Base-by-base conservation (phyloP, 2,888 invertebrate genomes). In the Anoncus sp. region DNA sequence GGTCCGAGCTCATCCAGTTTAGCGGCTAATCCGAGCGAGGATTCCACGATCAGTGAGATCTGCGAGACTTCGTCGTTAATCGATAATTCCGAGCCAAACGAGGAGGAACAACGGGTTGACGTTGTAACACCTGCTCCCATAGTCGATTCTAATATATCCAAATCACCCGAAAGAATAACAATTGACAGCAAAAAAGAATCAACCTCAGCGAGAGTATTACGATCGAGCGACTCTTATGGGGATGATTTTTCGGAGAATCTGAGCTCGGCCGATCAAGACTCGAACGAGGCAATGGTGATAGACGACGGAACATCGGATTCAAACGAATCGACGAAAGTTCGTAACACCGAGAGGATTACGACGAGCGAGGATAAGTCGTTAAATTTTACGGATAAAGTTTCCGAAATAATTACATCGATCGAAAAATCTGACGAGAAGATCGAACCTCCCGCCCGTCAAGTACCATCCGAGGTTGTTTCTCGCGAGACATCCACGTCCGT, bases 211-310 rank as follows among this genome's bases (percentile, higher is more conserved):
- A 57, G 75, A n/a, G 16, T 79, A 2, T 12, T 72, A 9, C 76
- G 84, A 65, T 62, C 82, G 24, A 71, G 75, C 18, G 83, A 81
- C n/a, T 76, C 83, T 16, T 81, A 78, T 16, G 59, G 45, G 10
- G 83, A 85, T n/a, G 82, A 82, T 69, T 49, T 81, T 4, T 83
- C 80, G 14, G 85, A 87, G 9, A 77, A 77, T 70, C 79, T 74
- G 35, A 82, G 81, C 47, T 82, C 82, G 31, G 73, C 47, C 10
- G 82, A 79, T 78, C 81, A 83, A 55, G 83, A 85, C 55, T 86
- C 83, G 3, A 87, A 85, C 72, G 84, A 84, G 49, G 80, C 85
- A 16, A 87, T 84, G 84, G 81, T 85, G 9, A 85, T 85, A 14
- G 86, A 87, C 51, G 85, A 87, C 49, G 79, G 79, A 57, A 70